A percentile compares a stretch with the other conserved stretches of the same genome.
These are phyloP conservation scores for Mylabris phalerata DNA, from an alignment of 1,140 invertebrate genomes.

Conservation along the genomic window DNA sequence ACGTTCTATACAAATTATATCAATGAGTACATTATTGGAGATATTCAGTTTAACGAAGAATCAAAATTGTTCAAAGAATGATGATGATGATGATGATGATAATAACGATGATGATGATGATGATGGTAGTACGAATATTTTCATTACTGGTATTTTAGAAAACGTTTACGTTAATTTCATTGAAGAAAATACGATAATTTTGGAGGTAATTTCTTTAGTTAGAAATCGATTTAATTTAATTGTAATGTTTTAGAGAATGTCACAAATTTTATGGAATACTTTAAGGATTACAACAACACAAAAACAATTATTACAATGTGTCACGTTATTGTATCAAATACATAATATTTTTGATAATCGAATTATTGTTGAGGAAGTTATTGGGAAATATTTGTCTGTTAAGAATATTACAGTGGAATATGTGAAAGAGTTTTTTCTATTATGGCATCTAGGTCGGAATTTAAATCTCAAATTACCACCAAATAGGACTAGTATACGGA, in stretches of 20 bases:
- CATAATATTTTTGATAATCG: slow-evolving; percentile 59
- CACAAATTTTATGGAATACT: slow-evolving; percentile 61
- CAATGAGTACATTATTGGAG: slow-evolving; percentile 69
- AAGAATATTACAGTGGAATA: slow-evolving; percentile 52
- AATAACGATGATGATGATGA: neutral
- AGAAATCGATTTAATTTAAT: too few relatives aligned
- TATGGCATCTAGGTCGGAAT: slow-evolving; percentile 77
- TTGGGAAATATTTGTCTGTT: slow-evolving; percentile 50
- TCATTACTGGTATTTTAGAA: slow-evolving; percentile 49
- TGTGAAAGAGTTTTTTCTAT: slow-evolving; percentile 65
- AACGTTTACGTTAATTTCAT: slow-evolving; percentile 34
- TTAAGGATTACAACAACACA: slow-evolving; percentile 53
- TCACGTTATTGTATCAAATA: slow-evolving; percentile 62
- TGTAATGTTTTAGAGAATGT: slow-evolving; percentile 45
- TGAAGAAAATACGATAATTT: slow-evolving; percentile 36
- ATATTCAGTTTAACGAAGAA: slow-evolving; percentile 58
- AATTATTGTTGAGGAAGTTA: slow-evolving; percentile 61
- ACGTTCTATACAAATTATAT: slow-evolving; percentile 56
- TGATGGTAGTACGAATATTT: slow-evolving; percentile 55
- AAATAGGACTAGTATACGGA: slow-evolving; percentile 36
- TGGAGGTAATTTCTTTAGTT: slow-evolving; percentile 30
- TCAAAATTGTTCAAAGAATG: slow-evolving; percentile 44
- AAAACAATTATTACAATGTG: slow-evolving; percentile 55
- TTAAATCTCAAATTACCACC: slow-evolving; percentile 45
- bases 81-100: slow-evolving; percentile 37